These are phyloP conservation scores for Boloria euphrosyne DNA, from an alignment of 2,888 invertebrate genomes.

Conservation along the genomic window DNA sequence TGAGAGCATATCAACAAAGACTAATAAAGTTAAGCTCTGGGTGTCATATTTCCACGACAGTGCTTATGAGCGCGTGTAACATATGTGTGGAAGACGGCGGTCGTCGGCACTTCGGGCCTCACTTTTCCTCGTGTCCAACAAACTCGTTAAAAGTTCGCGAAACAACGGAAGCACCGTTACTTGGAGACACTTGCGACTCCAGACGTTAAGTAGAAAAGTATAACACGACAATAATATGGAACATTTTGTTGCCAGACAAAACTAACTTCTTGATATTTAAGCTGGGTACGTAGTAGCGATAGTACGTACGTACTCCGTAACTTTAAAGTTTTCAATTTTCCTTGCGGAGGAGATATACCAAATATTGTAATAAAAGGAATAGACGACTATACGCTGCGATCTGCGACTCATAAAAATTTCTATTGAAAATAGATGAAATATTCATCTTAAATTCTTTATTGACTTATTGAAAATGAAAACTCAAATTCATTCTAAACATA, in stretches of 20 bases:
- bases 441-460: background rate
- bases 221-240: conserved; percentile 74
- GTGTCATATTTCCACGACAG: conserved; percentile 44
- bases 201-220: conserved; percentile 77
- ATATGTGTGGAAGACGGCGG: conserved; percentile 59
- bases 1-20: conserved; percentile 3
- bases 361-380: conserved; percentile 22
- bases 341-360: conserved; percentile 21
- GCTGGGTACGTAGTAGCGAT: conserved; percentile 50
- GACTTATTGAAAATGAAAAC: no score
- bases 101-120: conserved; percentile 53
- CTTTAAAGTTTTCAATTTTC: conserved; percentile 37
- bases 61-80: conserved; percentile 50
- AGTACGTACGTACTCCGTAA: conserved; percentile 22
- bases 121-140: conserved; percentile 70
- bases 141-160: conserved; percentile 81
- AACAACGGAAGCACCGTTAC: conserved; percentile 73
- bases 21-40: conserved; percentile 28
- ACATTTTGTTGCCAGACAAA: conserved; percentile 66
- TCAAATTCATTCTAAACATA: no score
- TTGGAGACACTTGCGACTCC: conserved; percentile 74
- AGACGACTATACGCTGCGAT: conserved; percentile 1
- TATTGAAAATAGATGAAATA: conserved; percentile 1
- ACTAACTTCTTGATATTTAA: conserved; percentile 62
- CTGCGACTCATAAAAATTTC: background rate